Conservation (phyloP, 2,888 invertebrate genomes). For the Antheraea assamensis region DNA sequence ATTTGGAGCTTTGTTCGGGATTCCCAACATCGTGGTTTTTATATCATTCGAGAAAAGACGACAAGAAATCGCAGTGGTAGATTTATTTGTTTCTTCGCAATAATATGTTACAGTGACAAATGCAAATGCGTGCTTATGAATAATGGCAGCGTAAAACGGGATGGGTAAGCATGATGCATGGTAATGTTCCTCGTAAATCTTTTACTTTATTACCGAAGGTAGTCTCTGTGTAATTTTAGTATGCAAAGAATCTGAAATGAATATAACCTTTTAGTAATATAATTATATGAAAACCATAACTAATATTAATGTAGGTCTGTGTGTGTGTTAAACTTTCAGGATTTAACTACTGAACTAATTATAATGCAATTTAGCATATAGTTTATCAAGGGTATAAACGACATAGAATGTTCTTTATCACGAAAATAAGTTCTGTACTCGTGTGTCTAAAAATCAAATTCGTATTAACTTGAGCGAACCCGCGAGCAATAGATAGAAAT, state of each 20-base stretch:
- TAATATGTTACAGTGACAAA: constrained; percentile 3
- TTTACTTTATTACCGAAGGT: neutral
- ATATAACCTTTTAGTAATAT: neutral
- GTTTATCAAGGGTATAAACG: too few relatives aligned
- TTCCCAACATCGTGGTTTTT: neutral
- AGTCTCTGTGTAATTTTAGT: neutral
- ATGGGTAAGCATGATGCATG: constrained; percentile 11
- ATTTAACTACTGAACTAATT: neutral
- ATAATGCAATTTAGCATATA: neutral
- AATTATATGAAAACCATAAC: neutral
- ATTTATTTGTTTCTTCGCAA: neutral
- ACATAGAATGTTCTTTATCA: too few relatives aligned
- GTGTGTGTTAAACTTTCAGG: too few relatives aligned
- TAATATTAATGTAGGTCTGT: neutral
- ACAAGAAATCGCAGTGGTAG: neutral
- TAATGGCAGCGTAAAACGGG: neutral
- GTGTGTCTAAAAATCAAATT: too few relatives aligned
- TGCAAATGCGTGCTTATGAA: neutral
- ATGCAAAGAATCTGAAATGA: neutral
- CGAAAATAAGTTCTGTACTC: too few relatives aligned
- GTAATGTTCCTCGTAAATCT: constrained; percentile 5
- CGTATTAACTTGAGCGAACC: neutral
- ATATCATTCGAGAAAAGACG: neutral
- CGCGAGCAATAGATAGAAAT: neutral
- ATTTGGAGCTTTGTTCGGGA: neutral